Percentiles rank a stretch among this genome's conserved stretches.
phyloP scores from a whole-genome alignment of 2,888 invertebrate genomes.

The Cremastinae sp. region DNA sequence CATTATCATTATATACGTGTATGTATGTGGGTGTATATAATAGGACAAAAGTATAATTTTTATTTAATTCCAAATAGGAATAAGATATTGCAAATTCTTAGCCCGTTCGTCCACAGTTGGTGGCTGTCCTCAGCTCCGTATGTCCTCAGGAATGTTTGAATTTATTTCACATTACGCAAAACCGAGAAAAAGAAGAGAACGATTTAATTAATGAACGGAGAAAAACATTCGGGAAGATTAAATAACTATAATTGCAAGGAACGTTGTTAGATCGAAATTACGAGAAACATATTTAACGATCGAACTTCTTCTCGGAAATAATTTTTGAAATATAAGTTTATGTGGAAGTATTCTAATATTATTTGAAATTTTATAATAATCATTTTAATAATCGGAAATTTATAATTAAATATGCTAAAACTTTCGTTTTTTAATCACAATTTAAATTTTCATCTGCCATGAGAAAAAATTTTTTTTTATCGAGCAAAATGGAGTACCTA shows the following conservation, averaged over 20 bases:
- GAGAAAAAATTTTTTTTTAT: too few relatives aligned
- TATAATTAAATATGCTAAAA: too few relatives aligned
- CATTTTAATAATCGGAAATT: too few relatives aligned
- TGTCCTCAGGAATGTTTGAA: slow-evolving; percentile 37
- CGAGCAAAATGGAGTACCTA: too few relatives aligned
- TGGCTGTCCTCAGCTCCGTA: slow-evolving; percentile 18
- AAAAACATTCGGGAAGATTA: slow-evolving; percentile 34
- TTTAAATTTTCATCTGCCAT: too few relatives aligned
- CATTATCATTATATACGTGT: slow-evolving; percentile 7
- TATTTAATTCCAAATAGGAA: slow-evolving; percentile 48
- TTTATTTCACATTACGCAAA: slow-evolving; percentile 28
- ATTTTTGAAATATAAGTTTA: too few relatives aligned
- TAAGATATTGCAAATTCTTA: slow-evolving; percentile 46
- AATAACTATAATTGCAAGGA: slow-evolving; percentile 26
- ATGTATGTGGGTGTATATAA: neutral
- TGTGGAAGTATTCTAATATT: too few relatives aligned
- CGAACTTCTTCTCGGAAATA: too few relatives aligned
- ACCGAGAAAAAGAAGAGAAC: slow-evolving; percentile 16
- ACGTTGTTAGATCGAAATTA: slow-evolving; percentile 37
- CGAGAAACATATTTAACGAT: neutral
- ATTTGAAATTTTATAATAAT: too few relatives aligned
- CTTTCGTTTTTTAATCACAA: too few relatives aligned
- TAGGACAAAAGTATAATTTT: slow-evolving; percentile 42
- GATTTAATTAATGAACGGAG: slow-evolving; percentile 33
- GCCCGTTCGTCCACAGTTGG: slow-evolving; percentile 9